A percentile compares a stretch with the other conserved stretches of the same genome.
These are phyloP conservation scores for Rhynchophorus ferrugineus DNA, from an alignment of 1,140 invertebrate genomes.

Conservation along the genomic window DNA sequence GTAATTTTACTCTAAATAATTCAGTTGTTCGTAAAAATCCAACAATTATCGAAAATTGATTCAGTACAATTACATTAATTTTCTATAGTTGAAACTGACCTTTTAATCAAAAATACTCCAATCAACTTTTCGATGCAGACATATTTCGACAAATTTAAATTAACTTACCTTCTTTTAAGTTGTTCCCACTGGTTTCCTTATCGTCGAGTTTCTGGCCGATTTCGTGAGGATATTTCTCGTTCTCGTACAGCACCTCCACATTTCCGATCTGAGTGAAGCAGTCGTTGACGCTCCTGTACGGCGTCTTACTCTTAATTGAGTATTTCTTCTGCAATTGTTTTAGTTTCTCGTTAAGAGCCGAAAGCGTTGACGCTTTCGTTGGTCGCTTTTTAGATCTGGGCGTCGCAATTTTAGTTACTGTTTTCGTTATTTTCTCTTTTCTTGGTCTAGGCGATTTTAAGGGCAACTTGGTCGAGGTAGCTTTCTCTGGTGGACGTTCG, in stretches of 20 bases:
- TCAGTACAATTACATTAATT: too few species aligned
- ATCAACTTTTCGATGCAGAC: too few species aligned
- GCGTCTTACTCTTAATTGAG: conserved; percentile 19
- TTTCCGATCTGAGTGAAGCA: conserved; percentile 17
- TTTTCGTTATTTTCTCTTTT: conserved; percentile 4
- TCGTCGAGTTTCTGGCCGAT: neutral
- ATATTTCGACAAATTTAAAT: too few species aligned
- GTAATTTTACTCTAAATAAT: too few species aligned
- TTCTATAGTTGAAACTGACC: too few species aligned
- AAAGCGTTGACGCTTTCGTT: neutral
- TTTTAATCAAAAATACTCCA: too few species aligned
- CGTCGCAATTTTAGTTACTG: neutral
- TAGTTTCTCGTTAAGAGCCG: conserved; percentile 12
- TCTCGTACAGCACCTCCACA: conserved; percentile 22
- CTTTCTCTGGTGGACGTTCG: neutral
- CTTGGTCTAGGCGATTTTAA: neutral
- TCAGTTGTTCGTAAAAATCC: too few species aligned
- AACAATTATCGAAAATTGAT: too few species aligned
- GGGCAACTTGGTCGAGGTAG: conserved; percentile 1
- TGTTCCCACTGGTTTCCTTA: neutral
- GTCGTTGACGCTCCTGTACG: conserved; percentile 24
- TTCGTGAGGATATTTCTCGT: conserved; percentile 13
- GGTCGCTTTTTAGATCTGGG: neutral
- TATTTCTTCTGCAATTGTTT: conserved; percentile 24
- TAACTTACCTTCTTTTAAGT: neutral